Base-by-base conservation (phyloP, 2,888 invertebrate genomes). In the Miltochrista miniata region DNA sequence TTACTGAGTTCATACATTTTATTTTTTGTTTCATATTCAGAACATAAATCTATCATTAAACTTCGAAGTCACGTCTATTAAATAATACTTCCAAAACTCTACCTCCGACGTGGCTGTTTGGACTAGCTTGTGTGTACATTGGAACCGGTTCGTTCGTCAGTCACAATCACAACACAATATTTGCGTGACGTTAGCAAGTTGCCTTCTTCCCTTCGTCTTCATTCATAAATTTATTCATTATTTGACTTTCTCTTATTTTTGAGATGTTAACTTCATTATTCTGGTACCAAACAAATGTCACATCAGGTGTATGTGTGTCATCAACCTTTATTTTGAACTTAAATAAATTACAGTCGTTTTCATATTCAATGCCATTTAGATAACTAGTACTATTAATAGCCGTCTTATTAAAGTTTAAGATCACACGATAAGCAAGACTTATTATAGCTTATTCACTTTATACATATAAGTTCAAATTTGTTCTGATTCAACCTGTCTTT, bases 121-220 rank as follows among this genome's bases (percentile, higher is more conserved):
- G 70, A 63, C 70, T 70, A 61, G 65, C 66, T 65, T 60, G 51
- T 80, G 74, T 83, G 76, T 80, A 75, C 76, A 72, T 72, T 72
- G 51, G 66, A 85, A 87, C 87, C 87, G 85, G 87, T 87, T 74
- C 47, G 62, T 74, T 60, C 61, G 76, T 75, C 79, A 72, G 68
- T 81, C 78, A 79, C 75, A 39, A 38, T 45, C 14, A 40, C 29
- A 79, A 77, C 72, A 80, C 77, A 81, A 80, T 85, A 81, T 87
- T 87, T 85, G 84, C 85, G 73, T 80, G 76, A 78, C 72, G 76
- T 67, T 74, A 68, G 72, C 70, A 70, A 68, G 64, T 69, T 67
- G 70, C 71, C 69, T 74, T 70, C 70, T 74, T 74, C 70, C 68
- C 60, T 61, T 67, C 64, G 56, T 68, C 64, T 76, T 75, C 81